These are phyloP conservation scores for Leucoraja ocellata DNA, from an alignment of 2,797 vertebrate genomes.

Conservation along the genomic window DNA sequence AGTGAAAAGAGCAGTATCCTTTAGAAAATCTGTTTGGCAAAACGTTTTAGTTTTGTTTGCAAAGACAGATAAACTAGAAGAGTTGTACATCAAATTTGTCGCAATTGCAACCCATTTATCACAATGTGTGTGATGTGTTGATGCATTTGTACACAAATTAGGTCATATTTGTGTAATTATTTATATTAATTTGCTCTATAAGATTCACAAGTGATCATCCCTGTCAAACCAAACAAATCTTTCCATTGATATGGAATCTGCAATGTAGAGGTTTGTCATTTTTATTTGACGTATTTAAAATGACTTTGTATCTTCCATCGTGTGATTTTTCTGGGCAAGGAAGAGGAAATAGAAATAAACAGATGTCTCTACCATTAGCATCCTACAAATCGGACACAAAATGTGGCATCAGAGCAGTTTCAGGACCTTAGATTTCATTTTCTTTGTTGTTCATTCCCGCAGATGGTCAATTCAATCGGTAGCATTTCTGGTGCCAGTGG, in stretches of 20 bases:
- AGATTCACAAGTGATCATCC: not conserved
- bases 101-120: not conserved
- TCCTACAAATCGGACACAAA: not conserved
- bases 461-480: not conserved
- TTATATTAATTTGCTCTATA: not conserved
- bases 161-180: not conserved
- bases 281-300: not conserved
- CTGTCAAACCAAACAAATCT: not conserved
- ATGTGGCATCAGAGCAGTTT: not conserved
- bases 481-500: not conserved
- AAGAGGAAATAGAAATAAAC: not conserved
- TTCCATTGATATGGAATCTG: not conserved
- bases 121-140: not conserved
- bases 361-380: not conserved
- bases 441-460: not conserved
- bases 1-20: not conserved
- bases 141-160: not conserved
- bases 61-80: not conserved
- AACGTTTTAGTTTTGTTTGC: not conserved
- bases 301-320: not conserved
- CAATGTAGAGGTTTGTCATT: not conserved
- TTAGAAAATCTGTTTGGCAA: conserved; percentile 13
- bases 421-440: not conserved
- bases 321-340: not conserved
- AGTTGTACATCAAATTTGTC: not conserved